Conservation (phyloP, 1,140 invertebrate species). For the Augochlora pura region DNA sequence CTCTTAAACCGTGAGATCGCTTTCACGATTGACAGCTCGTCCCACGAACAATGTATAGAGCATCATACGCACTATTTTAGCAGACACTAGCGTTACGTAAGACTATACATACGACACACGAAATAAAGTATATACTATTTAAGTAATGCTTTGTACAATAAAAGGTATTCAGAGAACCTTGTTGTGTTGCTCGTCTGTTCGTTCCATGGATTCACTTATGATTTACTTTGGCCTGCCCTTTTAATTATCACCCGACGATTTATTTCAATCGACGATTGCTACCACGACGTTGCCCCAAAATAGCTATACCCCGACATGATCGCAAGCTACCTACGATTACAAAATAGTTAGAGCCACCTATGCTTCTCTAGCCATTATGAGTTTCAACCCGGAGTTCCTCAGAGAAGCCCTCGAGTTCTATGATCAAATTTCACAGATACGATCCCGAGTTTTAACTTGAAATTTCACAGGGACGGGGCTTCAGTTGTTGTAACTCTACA, state of each 20-base stretch:
- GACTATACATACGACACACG: constrained; percentile 54
- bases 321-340: too few species aligned
- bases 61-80: constrained; percentile 69
- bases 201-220: constrained; percentile 11
- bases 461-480: too few species aligned
- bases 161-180: constrained; percentile 74
- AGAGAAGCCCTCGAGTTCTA: too few species aligned
- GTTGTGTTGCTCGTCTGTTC: constrained; percentile 22
- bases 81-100: constrained; percentile 57
- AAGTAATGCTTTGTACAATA: constrained; percentile 79
- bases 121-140: constrained; percentile 72
- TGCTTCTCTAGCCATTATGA: too few species aligned
- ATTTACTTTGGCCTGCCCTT: not conserved
- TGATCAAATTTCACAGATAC: too few species aligned
- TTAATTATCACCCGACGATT: not conserved
- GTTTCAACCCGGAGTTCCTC: too few species aligned
- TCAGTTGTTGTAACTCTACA: too few species aligned
- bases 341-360: too few species aligned
- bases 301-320: too few species aligned
- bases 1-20: not conserved
- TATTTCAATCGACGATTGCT: too few species aligned
- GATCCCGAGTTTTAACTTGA: too few species aligned
- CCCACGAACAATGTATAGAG: constrained; percentile 64
- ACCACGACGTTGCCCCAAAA: too few species aligned
- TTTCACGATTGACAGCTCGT: constrained; percentile 56